phyloP scores from a whole-genome alignment of 2,888 invertebrate species.

The Tipula lateralis region DNA sequence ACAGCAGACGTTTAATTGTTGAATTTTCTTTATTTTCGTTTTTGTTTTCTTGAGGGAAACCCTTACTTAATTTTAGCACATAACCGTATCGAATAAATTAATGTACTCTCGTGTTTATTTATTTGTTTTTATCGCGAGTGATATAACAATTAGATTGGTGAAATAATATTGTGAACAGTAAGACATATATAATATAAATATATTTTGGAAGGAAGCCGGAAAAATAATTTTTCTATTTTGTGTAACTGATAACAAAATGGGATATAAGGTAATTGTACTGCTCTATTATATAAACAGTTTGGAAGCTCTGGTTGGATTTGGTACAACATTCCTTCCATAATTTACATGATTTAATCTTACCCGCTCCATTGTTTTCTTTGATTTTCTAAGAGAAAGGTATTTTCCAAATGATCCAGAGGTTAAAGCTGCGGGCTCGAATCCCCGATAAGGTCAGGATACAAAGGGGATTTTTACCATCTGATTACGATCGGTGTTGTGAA shows the following conservation, averaged over 20 bases:
- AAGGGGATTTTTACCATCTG: too few species aligned
- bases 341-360: too few species aligned
- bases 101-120: too few species aligned
- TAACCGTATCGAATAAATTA: neutral
- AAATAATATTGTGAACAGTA: neutral
- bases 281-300: neutral
- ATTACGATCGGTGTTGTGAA: too few species aligned
- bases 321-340: too few species aligned
- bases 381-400: too few species aligned
- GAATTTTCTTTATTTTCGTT: neutral
- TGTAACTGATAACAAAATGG: neutral
- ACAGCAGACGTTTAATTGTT: neutral
- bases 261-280: neutral
- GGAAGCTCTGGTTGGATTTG: too few species aligned
- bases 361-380: too few species aligned
- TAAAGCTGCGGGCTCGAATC: too few species aligned
- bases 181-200: too few species aligned
- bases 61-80: neutral
- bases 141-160: neutral
- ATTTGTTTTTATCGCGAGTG: neutral
- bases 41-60: neutral
- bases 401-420: too few species aligned
- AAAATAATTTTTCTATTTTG: neutral
- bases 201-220: neutral
- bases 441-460: too few species aligned